phyloP scores from a whole-genome alignment of 2,888 invertebrate species.

The Heliconius cydno region DNA sequence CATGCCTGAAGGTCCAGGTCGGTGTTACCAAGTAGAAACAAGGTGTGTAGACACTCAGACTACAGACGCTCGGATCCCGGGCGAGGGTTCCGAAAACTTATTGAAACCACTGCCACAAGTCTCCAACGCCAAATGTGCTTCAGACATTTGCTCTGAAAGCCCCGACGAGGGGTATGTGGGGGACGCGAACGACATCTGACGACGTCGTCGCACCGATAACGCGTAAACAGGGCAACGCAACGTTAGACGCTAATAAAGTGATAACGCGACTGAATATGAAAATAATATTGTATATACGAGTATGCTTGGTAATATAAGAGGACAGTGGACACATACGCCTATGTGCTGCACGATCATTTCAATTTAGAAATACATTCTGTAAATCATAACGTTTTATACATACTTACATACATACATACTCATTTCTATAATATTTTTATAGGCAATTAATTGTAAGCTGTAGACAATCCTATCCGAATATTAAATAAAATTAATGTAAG shows the following conservation, averaged over 20 bases:
- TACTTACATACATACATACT: conserved; percentile 38
- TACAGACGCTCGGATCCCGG: conserved; percentile 74
- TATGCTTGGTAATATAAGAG: conserved; percentile 41
- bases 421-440: conserved; percentile 47
- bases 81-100: conserved; percentile 70
- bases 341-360: conserved; percentile 49
- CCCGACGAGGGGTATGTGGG: conserved; percentile 95
- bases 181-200: conserved; percentile 89
- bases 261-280: conserved; percentile 81
- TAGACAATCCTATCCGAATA: conserved; percentile 34
- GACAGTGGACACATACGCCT: conserved; percentile 24
- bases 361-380: conserved; percentile 40
- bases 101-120: conserved; percentile 76
- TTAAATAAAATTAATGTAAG: conserved; percentile 9
- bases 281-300: conserved; percentile 65
- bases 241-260: conserved; percentile 74
- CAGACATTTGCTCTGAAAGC: conserved; percentile 87
- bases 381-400: conserved; percentile 43
- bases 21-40: conserved; percentile 82
- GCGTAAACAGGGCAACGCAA: conserved; percentile 70
- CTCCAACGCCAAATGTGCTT: conserved; percentile 77
- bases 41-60: conserved; percentile 86
- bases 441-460: conserved; percentile 41
- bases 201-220: conserved; percentile 75
- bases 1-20: conserved; percentile 72